phyloP scores from a whole-genome alignment of 2,888 invertebrate genomes.

The Drosophila affinis region DNA sequence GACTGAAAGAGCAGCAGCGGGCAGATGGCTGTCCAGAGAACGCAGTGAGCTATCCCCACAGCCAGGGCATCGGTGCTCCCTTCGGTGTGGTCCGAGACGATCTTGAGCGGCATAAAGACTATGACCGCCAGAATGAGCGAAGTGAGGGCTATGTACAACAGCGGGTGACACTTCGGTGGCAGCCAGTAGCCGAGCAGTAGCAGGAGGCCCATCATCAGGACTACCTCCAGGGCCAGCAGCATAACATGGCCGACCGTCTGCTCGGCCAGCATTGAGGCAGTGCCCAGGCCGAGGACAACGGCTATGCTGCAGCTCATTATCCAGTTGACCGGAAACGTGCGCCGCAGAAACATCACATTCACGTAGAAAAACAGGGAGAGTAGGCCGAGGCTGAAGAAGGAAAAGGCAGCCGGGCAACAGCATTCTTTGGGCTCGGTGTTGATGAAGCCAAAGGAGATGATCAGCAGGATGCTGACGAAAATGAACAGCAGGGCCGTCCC shows the following conservation, averaged over 20 bases:
- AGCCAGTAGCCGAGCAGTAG: slow-evolving; percentile 42
- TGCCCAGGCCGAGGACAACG: slow-evolving; percentile 37
- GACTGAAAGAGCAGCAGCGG: slow-evolving; percentile 56
- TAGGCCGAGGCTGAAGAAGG: slow-evolving; percentile 29
- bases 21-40: slow-evolving; percentile 23
- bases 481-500: slow-evolving; percentile 42
- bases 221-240: slow-evolving; percentile 31
- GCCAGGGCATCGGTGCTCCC: not conserved
- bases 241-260: not conserved
- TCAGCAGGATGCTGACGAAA: slow-evolving; percentile 10
- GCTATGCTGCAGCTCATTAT: slow-evolving; percentile 35
- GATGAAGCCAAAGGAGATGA: slow-evolving; percentile 11
- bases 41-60: not conserved
- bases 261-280: slow-evolving; percentile 21
- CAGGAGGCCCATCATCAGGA: slow-evolving; percentile 35
- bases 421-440: not conserved
- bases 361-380: slow-evolving; percentile 35
- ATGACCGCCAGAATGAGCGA: slow-evolving; percentile 2
- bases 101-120: not conserved
- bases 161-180: slow-evolving; percentile 11
- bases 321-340: slow-evolving; percentile 55
- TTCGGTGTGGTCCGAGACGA: not conserved
- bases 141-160: slow-evolving; percentile 15
- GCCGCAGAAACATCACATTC: slow-evolving; percentile 34
- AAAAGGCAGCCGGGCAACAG: not conserved